These are phyloP conservation scores for Macrophya annulata DNA, from an alignment of 2,888 invertebrate genomes.

Conservation along the genomic window DNA sequence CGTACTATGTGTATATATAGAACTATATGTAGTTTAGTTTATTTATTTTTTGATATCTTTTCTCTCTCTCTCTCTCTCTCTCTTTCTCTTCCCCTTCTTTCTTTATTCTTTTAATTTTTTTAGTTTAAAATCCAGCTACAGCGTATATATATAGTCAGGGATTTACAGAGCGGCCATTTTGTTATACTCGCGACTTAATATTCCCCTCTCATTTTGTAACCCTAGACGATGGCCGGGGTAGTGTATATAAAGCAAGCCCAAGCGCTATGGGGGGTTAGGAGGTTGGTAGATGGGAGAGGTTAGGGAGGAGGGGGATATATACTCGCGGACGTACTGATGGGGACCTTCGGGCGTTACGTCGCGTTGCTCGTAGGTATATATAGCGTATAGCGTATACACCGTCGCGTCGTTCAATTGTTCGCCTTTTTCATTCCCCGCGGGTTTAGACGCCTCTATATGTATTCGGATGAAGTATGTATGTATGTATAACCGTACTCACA, in stretches of 20 bases:
- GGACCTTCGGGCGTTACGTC: constrained; percentile 54
- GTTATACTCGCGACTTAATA: constrained; percentile 68
- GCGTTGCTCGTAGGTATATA: no score
- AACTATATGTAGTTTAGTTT: not conserved
- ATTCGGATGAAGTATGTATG: no score
- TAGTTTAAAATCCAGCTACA: not conserved
- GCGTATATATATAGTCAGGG: not conserved
- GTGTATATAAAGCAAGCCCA: not conserved
- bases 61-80: constrained; percentile 52
- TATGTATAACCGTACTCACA: no score
- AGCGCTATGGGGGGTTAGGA: no score
- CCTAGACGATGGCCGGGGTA: constrained; percentile 61
- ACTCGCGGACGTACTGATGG: not conserved
- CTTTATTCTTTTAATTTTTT: not conserved
- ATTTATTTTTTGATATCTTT: not conserved
- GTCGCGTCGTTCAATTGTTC: constrained; percentile 66
- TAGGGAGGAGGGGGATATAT: not conserved
- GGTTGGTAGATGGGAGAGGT: not conserved
- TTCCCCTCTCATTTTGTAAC: constrained; percentile 67
- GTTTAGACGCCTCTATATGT: not conserved
- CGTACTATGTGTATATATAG: not conserved
- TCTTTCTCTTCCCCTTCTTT: constrained; percentile 58
- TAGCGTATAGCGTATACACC: constrained; percentile 33
- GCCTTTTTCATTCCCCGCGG: constrained; percentile 63
- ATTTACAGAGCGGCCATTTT: constrained; percentile 72